Evolutionary conservation across 2,797 vertebrate genomes (phyloP).

Genomic region (Eurystomus glaucurus): DNA sequence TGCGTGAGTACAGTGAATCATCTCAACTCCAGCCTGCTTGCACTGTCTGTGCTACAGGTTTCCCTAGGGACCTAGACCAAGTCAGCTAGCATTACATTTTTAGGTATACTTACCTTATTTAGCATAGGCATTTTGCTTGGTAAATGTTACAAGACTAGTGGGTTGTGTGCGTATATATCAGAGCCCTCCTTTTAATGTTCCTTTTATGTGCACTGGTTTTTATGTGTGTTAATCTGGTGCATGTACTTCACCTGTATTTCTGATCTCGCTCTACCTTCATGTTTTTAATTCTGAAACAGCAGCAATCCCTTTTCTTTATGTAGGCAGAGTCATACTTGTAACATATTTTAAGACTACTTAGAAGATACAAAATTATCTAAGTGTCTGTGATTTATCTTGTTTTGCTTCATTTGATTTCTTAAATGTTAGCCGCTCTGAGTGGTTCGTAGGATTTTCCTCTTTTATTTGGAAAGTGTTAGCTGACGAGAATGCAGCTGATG

Average conservation of each 20-base stretch:
- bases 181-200: background rate
- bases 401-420: slow-evolving; percentile 23
- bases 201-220: background rate
- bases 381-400: background rate
- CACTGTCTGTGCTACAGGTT: background rate
- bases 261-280: background rate
- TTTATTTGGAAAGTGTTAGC: background rate
- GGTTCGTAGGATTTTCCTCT: background rate
- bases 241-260: background rate
- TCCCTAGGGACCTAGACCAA: background rate
- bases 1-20: background rate
- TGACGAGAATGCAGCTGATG: slow-evolving; percentile 10
- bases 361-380: background rate
- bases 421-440: background rate
- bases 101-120: slow-evolving; percentile 27
- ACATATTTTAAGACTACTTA: background rate
- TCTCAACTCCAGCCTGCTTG: background rate
- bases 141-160: background rate
- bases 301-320: background rate
- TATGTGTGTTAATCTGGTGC: background rate
- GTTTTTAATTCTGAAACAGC: background rate
- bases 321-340: background rate
- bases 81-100: slow-evolving; percentile 9
- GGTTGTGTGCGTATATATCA: background rate
- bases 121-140: slow-evolving; percentile 30